phyloP scores from a whole-genome alignment of 2,113 vertebrate genomes.

The Gambusia affinis region DNA sequence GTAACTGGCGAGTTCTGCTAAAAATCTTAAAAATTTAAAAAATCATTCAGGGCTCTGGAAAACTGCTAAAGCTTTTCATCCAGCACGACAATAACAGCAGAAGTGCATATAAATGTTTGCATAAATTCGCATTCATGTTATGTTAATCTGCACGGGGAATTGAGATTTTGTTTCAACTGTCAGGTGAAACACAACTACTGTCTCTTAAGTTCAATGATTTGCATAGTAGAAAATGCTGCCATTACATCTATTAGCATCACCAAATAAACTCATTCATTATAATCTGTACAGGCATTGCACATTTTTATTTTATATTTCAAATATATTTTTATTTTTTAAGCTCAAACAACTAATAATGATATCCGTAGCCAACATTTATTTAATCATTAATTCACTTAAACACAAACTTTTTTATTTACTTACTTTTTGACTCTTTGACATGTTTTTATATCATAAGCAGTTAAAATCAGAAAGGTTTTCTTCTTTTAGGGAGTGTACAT shows the following conservation, averaged over 20 bases:
- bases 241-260: constrained; percentile 38
- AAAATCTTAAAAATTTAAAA: too few species aligned
- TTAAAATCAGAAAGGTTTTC: too few species aligned
- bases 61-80: too few species aligned
- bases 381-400: too few species aligned
- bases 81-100: constrained; percentile 24
- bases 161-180: constrained; percentile 61
- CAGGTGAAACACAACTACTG: constrained; percentile 41
- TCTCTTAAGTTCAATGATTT: constrained; percentile 52
- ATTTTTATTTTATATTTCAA: neutral
- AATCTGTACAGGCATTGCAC: neutral
- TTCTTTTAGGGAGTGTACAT: too few species aligned
- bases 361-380: neutral
- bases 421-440: neutral
- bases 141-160: constrained; percentile 58
- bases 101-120: constrained; percentile 53
- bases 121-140: constrained; percentile 54
- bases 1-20: too few species aligned
- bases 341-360: neutral
- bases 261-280: constrained; percentile 1
- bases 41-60: too few species aligned
- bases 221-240: constrained; percentile 52
- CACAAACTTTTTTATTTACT: too few species aligned
- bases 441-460: too few species aligned
- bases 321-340: neutral